Evolutionary conservation across 2,888 invertebrate species (phyloP).

Genomic region (Ormia ochracea): DNA sequence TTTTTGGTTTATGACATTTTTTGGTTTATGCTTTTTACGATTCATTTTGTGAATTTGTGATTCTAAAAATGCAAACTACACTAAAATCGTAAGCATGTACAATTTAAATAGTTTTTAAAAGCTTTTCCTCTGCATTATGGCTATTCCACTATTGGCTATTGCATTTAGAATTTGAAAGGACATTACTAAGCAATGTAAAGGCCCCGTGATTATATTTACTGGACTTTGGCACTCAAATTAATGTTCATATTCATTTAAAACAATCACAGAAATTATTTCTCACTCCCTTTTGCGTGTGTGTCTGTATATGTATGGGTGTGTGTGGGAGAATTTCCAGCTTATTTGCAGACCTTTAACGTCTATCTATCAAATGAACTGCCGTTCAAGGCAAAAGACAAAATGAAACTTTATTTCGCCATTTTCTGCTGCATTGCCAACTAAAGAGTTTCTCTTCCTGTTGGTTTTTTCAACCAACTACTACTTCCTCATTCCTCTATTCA

Average conservation of each 20-base stretch:
- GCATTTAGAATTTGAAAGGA: not conserved
- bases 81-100: too few species aligned
- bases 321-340: not conserved
- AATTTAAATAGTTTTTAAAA: too few species aligned
- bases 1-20: too few species aligned
- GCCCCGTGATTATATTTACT: not conserved
- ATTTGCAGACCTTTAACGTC: conserved; percentile 16
- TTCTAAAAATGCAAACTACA: too few species aligned
- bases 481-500: not conserved
- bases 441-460: not conserved
- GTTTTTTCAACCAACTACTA: not conserved
- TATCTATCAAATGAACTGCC: not conserved
- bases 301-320: not conserved
- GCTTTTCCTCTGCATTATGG: too few species aligned
- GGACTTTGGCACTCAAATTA: not conserved
- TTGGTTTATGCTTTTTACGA: too few species aligned
- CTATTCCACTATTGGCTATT: not conserved
- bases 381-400: not conserved
- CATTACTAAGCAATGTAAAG: not conserved
- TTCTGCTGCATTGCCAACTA: not conserved
- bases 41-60: too few species aligned
- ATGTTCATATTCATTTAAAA: conserved; percentile 19
- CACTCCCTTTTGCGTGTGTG: not conserved
- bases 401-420: conserved; percentile 14
- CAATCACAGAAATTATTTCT: not conserved